Conservation (phyloP, 2,888 invertebrate genomes). For the Nomada lathburiana region DNA sequence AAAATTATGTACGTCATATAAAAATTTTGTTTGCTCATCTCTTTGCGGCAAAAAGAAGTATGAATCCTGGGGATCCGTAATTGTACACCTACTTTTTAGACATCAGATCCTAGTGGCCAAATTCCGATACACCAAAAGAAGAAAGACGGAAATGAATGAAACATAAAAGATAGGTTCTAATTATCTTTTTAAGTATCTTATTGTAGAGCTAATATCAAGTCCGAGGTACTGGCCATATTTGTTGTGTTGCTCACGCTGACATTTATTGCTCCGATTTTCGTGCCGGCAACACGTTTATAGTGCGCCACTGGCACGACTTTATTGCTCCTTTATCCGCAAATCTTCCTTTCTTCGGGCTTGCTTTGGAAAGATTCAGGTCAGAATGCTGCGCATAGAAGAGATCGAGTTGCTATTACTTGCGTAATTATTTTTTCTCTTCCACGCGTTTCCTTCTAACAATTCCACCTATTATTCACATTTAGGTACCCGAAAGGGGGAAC, state of each 20-base stretch:
- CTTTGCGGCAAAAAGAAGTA: too few relatives aligned
- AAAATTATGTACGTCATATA: too few relatives aligned
- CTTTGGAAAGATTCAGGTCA: slow-evolving; percentile 46
- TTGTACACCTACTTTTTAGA: not conserved
- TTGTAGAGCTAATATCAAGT: not conserved
- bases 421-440: not conserved
- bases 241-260: slow-evolving; percentile 21
- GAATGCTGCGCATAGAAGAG: slow-evolving; percentile 22
- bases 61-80: not conserved
- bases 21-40: too few relatives aligned
- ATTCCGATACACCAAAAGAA: not conserved
- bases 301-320: slow-evolving; percentile 22
- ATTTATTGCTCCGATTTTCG: slow-evolving; percentile 17
- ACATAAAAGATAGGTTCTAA: not conserved
- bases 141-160: not conserved
- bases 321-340: slow-evolving; percentile 22
- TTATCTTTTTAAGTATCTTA: not conserved
- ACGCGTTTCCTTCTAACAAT: too few relatives aligned
- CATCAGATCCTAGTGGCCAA: not conserved
- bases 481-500: too few relatives aligned
- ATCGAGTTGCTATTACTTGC: not conserved
- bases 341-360: slow-evolving; percentile 7
- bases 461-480: too few relatives aligned
- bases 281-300: slow-evolving; percentile 31
- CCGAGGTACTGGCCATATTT: slow-evolving; percentile 10